Evolutionary conservation across 1,140 invertebrate genomes (phyloP).

Genomic region (Drosophila rufa): DNA sequence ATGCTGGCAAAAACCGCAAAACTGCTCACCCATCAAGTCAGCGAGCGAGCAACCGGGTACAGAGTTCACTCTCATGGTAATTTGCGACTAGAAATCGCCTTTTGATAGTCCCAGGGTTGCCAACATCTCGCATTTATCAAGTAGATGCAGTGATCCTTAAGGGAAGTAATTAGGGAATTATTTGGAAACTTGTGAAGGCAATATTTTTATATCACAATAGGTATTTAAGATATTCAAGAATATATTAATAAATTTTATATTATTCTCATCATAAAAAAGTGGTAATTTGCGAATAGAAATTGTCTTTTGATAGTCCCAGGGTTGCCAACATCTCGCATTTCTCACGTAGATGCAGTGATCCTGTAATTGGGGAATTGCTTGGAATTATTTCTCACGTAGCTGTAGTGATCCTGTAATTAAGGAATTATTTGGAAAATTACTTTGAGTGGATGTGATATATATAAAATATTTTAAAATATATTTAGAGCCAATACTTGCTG

Average conservation of each 20-base stretch:
- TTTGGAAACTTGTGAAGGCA: not conserved
- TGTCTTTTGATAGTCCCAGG: no score
- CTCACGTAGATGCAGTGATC: no score
- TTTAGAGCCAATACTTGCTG: no score
- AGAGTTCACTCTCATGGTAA: constrained; percentile 58
- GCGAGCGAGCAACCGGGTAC: constrained; percentile 43
- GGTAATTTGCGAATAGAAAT: no score
- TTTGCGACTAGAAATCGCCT: constrained; percentile 50
- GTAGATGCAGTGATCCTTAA: not conserved
- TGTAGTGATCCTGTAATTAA: not conserved
- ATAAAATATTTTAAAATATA: no score
- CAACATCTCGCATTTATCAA: constrained; percentile 16
- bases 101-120: constrained; percentile 38
- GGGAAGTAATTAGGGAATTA: not conserved
- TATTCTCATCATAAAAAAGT: no score
- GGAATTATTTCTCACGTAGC: constrained; percentile 13
- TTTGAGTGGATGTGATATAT: no score
- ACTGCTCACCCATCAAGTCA: constrained; percentile 30
- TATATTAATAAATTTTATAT: no score
- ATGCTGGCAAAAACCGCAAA: constrained; percentile 49
- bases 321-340: no score
- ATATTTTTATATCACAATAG: no score
- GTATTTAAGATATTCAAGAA: no score
- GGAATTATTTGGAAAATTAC: not conserved
- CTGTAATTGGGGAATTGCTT: no score